phyloP scores from a whole-genome alignment of 2,888 invertebrate genomes.

The Athripsodes cinereus region DNA sequence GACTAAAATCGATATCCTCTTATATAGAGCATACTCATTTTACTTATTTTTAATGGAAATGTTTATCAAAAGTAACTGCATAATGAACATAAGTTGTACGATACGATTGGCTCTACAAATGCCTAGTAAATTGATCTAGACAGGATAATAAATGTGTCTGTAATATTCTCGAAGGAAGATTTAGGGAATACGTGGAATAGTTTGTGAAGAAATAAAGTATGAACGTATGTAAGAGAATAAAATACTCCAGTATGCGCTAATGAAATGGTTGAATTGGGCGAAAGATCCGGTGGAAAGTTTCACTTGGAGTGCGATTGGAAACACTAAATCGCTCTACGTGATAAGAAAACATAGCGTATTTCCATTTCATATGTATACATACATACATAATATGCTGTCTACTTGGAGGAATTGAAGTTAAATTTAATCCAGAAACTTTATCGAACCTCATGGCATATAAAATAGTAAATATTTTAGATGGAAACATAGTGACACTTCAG shows the following conservation, averaged over 20 bases:
- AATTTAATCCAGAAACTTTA: background rate
- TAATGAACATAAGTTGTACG: no score
- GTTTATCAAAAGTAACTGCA: no score
- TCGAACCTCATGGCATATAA: background rate
- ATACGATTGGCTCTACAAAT: no score
- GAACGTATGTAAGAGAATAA: background rate
- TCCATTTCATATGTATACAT: background rate
- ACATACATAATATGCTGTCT: background rate
- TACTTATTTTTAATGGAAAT: no score
- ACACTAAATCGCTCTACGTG: background rate
- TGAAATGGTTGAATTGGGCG: slow-evolving; percentile 1
- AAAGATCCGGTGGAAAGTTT: slow-evolving; percentile 1
- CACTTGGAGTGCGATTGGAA: background rate
- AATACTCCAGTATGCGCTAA: background rate
- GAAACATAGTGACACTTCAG: slow-evolving; percentile 9
- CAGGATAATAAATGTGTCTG: no score
- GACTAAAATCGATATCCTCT: no score
- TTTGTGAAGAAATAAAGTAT: no score
- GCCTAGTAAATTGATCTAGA: no score
- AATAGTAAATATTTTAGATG: slow-evolving; percentile 1
- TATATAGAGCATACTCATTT: no score
- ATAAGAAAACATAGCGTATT: background rate
- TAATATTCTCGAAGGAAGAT: no score
- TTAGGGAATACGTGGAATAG: no score
- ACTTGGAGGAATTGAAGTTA: background rate